Evolutionary conservation across 2,888 invertebrate genomes (phyloP), one percentile per base, ranked within the genome.

Genomic region (Protodeltote pygarga): DNA sequence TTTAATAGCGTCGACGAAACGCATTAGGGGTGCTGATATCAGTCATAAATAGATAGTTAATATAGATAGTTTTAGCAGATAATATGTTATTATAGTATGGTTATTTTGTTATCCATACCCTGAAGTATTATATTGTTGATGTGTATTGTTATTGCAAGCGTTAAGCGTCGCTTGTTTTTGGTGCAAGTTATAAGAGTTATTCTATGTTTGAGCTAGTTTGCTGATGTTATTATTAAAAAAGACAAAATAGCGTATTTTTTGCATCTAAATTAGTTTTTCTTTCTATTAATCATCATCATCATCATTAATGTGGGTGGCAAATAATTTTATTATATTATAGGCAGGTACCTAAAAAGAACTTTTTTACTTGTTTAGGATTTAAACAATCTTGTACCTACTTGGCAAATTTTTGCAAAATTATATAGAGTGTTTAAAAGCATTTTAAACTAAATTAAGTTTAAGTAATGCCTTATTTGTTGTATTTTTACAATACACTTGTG

Each of bases 51-150:
- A 65, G 66, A 50, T 65, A 64, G 48, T 45, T 45, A 51, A 31
- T 55, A 40, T 45, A 64, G 53, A 54, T 69, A 69, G 66, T 29
- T 48, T 24, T 69, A 69, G 46, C 55, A 48, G 45, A 55, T 54
- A 19, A 64, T 65, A 65, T 61, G 42, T 69, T 53, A 65, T 65
- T 53, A 42, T n/a, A 37, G 50, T 54, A 41, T 55, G 54, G 54
- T 53, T 53, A 47, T 50, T n/a, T n/a, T 41, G 38, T 64, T 58
- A 45, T 49, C 53, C 65, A 59, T 67, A 44, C 60, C 64, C 47
- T 63, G 37, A 67, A 74, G 75, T 74, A 74, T 73, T 74, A 74
- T 69, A 64, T 67, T 65, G 65, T 73, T 69, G 39, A 63, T 34
- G 42, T 54, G 54, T 59, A 48, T 61, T 47, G n/a, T 62, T 59